Evolutionary conservation across 2,888 invertebrate genomes (phyloP), one percentile per base, ranked within the genome.

Genomic region (Drosophila trichaetosa): DNA sequence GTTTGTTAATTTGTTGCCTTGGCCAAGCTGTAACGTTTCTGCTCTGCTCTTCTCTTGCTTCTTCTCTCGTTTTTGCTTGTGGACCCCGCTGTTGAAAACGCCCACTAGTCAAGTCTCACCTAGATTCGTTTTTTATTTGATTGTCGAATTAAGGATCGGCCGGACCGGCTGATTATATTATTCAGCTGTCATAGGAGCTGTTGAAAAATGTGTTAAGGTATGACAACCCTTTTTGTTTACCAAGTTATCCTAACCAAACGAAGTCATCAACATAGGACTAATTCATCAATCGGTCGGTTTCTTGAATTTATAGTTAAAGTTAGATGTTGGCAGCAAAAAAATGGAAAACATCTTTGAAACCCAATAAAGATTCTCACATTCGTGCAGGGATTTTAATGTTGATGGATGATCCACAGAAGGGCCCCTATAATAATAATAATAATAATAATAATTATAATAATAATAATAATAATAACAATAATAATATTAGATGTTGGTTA

Each of bases 61-160:
- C 18, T 31, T 49, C 5, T 29, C 29, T 7, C 21, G 11, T 13
- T 21, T 29, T 34, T 16, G 7, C 16, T 51, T 52, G 40, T 31
- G 4, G 60, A 40, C 38, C 21, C 4, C 31, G 4, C 27, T 2
- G 21, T 24, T 16, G 31, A 38, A 4, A 29, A 29, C 67, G 52
- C 80, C 73, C 64, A 67, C 70, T 18, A 49, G 21, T 52, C 7
- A 59, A 74, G 52, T 80, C 86, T 85, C 76, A 76, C 86, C 76
- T 75, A 78, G 59, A 52, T 76, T 52, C 69, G 57, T 34, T 75
- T 80, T 72, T 62, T 31, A 8, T 31, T 31, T 10, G 10, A 2
- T 2, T n/a, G n/a, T n/a, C 11, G 42, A 42, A 4, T 11, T 11
- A 2, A n/a, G 10, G 36, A 18, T 18, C 6, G 2, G 0, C 2